Evolutionary conservation across 1,140 invertebrate genomes (phyloP), one percentile per base, ranked within the genome.

Genomic region (Acromyrmex echinatior): DNA sequence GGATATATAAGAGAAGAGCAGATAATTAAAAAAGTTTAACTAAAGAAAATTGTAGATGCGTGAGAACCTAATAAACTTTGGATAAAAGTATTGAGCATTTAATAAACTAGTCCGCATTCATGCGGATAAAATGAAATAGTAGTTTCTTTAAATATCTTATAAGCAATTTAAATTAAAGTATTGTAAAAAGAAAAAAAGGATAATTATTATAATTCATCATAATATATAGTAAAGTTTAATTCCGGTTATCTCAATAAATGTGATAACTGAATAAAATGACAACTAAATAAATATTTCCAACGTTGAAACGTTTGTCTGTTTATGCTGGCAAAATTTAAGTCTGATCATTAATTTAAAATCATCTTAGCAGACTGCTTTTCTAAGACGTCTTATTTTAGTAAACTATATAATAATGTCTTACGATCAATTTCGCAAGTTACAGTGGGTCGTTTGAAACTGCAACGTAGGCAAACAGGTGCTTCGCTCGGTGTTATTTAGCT

Each of bases 361-460:
- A 49, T 70, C 31, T 9, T 3, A 16, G 3, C 25, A 28, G 14
- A 25, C 3, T 58, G 3, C n/a, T 21, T 14, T 28, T 12, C 45
- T 7, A 12, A 51, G 10, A 12, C 18, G 10, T 60, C 49, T 53
- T 31, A 94, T 93, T 95, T 95, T 95, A 95, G 95, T 94, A 94
- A 94, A 82, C 91, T 87, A 89, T 88, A 86, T 92, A 94, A 95
- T 93, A 92, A 94, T 92, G 88, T 90, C 92, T 92, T 86, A 82
- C 88, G 77, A 85, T 87, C 62, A 58, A 88, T 84, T 65, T 18
- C 16, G 86, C 18, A 28, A 60, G 49, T 74, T 58, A 60, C n/a
- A 45, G 51, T 21, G 18, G 28, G 45, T 39, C 62, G 39, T 84
- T 80, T 18, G 49, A 86, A 88, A 89, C 51, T 82, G 63, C 88